Evolutionary conservation across 2,113 vertebrate species (phyloP).

Genomic region (Phalacrocorax carbo): DNA sequence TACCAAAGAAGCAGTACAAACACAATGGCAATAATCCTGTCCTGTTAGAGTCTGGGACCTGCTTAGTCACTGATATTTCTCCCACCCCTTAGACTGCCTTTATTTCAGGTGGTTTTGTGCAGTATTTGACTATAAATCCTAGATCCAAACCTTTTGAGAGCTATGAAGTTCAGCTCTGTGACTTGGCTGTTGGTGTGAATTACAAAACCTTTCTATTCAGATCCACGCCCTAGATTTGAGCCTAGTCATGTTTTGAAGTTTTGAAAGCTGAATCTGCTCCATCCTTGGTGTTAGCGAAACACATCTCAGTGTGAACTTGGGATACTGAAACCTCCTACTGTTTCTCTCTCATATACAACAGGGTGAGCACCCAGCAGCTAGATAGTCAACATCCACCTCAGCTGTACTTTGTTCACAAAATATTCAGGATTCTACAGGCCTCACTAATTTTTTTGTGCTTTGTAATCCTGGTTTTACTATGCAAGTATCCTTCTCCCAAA

Average conservation of each 20-base stretch:
- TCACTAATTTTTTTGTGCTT: background rate
- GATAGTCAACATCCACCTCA: background rate
- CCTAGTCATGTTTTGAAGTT: background rate
- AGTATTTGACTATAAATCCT: background rate
- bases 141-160: background rate
- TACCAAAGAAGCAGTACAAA: accelerated
- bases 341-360: background rate
- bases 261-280: background rate
- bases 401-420: background rate
- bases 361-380: background rate
- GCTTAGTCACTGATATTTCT: background rate
- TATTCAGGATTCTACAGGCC: background rate
- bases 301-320: background rate
- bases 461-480: background rate
- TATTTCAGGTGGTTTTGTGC: background rate
- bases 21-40: background rate
- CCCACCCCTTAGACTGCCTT: background rate
- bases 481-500: background rate
- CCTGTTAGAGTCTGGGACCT: background rate
- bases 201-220: background rate
- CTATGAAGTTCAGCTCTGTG: background rate
- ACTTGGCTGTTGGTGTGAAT: background rate
- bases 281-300: background rate
- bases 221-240: background rate
- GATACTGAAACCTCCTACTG: background rate